Conservation (phyloP, 2,797 vertebrate genomes). For the Remorina albescens region DNA sequence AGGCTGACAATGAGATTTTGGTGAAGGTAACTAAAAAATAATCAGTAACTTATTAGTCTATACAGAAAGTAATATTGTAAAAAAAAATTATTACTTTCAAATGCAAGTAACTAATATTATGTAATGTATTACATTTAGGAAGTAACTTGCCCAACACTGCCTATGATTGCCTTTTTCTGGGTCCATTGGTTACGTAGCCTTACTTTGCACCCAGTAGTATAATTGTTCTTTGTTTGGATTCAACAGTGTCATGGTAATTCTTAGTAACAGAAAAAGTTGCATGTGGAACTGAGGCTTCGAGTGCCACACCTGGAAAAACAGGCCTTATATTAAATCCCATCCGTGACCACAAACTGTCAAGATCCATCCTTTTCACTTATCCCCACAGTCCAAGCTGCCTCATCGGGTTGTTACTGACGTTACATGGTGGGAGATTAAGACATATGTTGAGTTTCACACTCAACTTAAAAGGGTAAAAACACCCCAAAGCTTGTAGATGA, state of each 20-base stretch:
- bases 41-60: too few species aligned
- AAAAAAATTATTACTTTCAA: too few species aligned
- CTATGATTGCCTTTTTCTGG: neutral
- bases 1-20: too few species aligned
- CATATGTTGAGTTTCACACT: slow-evolving; percentile 27
- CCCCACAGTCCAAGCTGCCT: slow-evolving; percentile 25
- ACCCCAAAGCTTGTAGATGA: slow-evolving; percentile 27
- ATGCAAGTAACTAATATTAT: too few species aligned
- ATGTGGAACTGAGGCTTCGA: slow-evolving; percentile 33
- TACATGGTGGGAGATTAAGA: slow-evolving; percentile 4
- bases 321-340: slow-evolving; percentile 45
- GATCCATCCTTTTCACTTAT: slow-evolving; percentile 32
- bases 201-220: too few species aligned
- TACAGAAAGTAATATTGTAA: too few species aligned
- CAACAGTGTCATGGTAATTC: slow-evolving; percentile 9
- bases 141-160: neutral
- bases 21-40: too few species aligned
- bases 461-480: slow-evolving; percentile 11
- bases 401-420: slow-evolving; percentile 8
- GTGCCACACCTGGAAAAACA: slow-evolving; percentile 68
- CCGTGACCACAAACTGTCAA: slow-evolving; percentile 52
- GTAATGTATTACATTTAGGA: too few species aligned
- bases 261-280: slow-evolving; percentile 23
- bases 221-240: neutral
- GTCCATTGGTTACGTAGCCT: neutral